Conservation (phyloP, 2,888 invertebrate species). For the Brassicogethes aeneus region DNA sequence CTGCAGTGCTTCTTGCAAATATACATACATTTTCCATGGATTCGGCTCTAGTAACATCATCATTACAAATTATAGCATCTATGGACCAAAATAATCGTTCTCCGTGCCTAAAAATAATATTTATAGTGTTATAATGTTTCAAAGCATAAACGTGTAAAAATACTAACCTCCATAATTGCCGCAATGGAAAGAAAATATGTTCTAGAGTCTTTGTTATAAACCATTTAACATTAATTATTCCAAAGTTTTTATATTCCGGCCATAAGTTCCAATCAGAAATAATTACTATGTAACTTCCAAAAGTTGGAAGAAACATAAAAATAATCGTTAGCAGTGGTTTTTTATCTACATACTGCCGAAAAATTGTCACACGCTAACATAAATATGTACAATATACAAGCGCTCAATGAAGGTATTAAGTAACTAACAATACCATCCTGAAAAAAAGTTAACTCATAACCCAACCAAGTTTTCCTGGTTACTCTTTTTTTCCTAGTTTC, state of each 20-base stretch:
- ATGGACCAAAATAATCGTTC: constrained; percentile 68
- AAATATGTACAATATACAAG: constrained; percentile 54
- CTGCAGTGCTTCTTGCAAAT: constrained; percentile 66
- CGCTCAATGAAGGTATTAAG: constrained; percentile 48
- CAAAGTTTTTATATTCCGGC: constrained; percentile 42
- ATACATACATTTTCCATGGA: constrained; percentile 51
- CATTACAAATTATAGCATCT: constrained; percentile 55
- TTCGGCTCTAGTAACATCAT: constrained; percentile 50
- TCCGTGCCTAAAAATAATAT: constrained; percentile 53
- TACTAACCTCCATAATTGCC: constrained; percentile 53
- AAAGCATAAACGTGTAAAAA: not conserved
- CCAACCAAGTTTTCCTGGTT: constrained; percentile 25
- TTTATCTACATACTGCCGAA: constrained; percentile 52
- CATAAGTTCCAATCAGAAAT: constrained; percentile 52
- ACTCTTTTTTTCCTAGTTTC: constrained; percentile 13
- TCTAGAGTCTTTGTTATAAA: constrained; percentile 43
- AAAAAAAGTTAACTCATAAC: constrained; percentile 35
- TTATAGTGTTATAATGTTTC: not conserved
- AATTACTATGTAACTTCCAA: constrained; percentile 50
- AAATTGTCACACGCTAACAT: constrained; percentile 59
- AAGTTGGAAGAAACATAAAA: constrained; percentile 47
- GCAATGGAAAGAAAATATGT: constrained; percentile 50
- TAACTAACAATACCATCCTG: constrained; percentile 45
- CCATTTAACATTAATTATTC: constrained; percentile 41
- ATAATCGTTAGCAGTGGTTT: constrained; percentile 46